Evolutionary conservation across 2,113 vertebrate genomes (phyloP), one percentile per base, ranked within the genome.

Genomic region (Chelonoidis abingdonii): DNA sequence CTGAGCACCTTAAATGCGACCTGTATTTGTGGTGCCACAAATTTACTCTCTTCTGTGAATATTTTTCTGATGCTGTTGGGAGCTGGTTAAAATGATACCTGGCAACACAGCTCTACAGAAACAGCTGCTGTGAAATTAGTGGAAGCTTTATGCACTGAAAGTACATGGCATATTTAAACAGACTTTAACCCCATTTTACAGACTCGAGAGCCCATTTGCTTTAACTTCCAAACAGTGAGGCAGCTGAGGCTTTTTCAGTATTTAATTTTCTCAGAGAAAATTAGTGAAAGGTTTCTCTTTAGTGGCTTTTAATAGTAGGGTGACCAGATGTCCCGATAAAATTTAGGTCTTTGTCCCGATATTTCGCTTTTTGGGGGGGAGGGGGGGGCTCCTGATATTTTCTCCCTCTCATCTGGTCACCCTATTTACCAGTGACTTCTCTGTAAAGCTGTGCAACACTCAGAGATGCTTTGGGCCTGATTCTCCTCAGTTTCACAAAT

Each of bases 81-180:
- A 93, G 89, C 85, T 93, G 89, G 76, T 84, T 83, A 92, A 88
- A 91, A 79, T 38, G 17, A 38, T 82, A 94, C 92, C 85, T 91
- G 93, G 87, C 90, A 84, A 49, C 84, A 89, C 93, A 93, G 84
- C 95, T 96, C 92, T 90, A 44, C 76, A 97, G 96, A 97, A 93
- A 96, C 94, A 80, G 75, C 53, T 89, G 94, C 96, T 94, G 89
- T 91, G 97, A 97, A 97, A 97, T 97, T 95, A 97, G 93, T 82
- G 92, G 93, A 85, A 94, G 86, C 52, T 54, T 88, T 83, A 88
- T 88, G 90, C 96, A 88, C 95, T 97, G 96, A 97, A 97, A 96
- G 93, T 93, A 89, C 76, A 59, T 12, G 56, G 84, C 69, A 84
- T 87, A 76, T 94, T 97, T 89, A 97, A 96, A 93, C 90, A 95